Conservation (phyloP, 2,797 vertebrate genomes). For the Sitta carolinensis region DNA sequence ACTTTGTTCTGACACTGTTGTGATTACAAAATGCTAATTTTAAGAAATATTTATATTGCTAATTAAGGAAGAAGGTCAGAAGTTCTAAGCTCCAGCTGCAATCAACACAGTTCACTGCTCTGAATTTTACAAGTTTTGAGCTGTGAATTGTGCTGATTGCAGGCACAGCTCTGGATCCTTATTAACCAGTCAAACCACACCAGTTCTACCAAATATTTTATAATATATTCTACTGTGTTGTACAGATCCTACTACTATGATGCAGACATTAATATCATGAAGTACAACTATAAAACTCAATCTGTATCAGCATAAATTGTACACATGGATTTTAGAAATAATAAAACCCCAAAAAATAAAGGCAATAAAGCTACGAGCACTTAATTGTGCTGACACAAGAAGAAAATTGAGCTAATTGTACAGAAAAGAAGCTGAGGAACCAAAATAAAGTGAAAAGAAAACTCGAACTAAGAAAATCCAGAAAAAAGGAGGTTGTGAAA, state of each 20-base stretch:
- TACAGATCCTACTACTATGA: constrained; percentile 40
- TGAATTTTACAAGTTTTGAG: constrained; percentile 48
- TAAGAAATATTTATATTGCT: constrained; percentile 66
- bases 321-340: neutral
- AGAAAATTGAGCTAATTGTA: neutral
- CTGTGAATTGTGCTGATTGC: constrained; percentile 54
- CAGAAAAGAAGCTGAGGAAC: neutral
- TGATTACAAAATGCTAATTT: constrained; percentile 69
- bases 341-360: neutral
- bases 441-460: neutral
- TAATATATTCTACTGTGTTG: constrained; percentile 32
- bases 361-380: neutral
- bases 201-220: constrained; percentile 27
- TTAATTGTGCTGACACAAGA: neutral
- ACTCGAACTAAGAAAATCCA: neutral
- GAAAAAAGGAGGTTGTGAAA: neutral
- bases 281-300: constrained; percentile 54
- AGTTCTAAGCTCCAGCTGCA: constrained; percentile 52
- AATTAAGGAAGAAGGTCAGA: constrained; percentile 67
- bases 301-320: constrained; percentile 42
- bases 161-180: constrained; percentile 27
- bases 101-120: constrained; percentile 48
- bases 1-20: constrained; percentile 50
- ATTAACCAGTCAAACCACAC: constrained; percentile 35
- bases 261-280: constrained; percentile 64